These are phyloP conservation scores for Nomada hirtipes DNA, from an alignment of 2,888 invertebrate species.

Conservation along the genomic window DNA sequence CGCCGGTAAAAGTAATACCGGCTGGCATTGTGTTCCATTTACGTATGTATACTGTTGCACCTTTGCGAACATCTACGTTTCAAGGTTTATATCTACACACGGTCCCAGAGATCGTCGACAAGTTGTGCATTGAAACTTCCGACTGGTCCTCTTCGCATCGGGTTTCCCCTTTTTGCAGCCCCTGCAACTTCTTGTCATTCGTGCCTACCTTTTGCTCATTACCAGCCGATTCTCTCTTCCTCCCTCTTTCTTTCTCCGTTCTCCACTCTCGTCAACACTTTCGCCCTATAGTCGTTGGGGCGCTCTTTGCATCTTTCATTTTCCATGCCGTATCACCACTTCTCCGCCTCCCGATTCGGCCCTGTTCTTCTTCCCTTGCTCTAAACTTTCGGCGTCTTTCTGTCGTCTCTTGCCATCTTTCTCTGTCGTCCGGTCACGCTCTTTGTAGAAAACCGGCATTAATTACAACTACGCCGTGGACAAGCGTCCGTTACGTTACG, in stretches of 20 bases:
- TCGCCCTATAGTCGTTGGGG: neutral
- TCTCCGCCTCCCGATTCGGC: neutral
- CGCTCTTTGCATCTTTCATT: slow-evolving; percentile 34
- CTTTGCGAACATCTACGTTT: slow-evolving; percentile 54
- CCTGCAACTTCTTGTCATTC: neutral
- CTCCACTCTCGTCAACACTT: neutral
- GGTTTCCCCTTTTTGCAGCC: neutral
- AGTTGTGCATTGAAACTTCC: slow-evolving; percentile 55
- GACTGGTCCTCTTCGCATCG: neutral
- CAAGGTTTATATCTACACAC: slow-evolving; percentile 56
- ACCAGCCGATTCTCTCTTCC: slow-evolving; percentile 19
- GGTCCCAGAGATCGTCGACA: slow-evolving; percentile 44
- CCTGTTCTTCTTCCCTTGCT: slow-evolving; percentile 40
- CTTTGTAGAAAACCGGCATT: slow-evolving; percentile 68
- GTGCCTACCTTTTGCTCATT: slow-evolving; percentile 25
- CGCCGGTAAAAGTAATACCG: slow-evolving; percentile 54
- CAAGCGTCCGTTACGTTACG: slow-evolving; percentile 45
- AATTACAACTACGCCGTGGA: slow-evolving; percentile 62
- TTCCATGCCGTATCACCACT: neutral
- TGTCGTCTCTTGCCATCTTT: slow-evolving; percentile 18
- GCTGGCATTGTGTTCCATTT: slow-evolving; percentile 64
- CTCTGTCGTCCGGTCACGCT: slow-evolving; percentile 8
- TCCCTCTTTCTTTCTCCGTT: slow-evolving; percentile 2
- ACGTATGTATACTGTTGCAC: slow-evolving; percentile 56
- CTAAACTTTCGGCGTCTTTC: slow-evolving; percentile 40